Evolutionary conservation across 2,888 invertebrate genomes (phyloP), one percentile per base, ranked within the genome.

Genomic region (Sphaeridia pumilis): DNA sequence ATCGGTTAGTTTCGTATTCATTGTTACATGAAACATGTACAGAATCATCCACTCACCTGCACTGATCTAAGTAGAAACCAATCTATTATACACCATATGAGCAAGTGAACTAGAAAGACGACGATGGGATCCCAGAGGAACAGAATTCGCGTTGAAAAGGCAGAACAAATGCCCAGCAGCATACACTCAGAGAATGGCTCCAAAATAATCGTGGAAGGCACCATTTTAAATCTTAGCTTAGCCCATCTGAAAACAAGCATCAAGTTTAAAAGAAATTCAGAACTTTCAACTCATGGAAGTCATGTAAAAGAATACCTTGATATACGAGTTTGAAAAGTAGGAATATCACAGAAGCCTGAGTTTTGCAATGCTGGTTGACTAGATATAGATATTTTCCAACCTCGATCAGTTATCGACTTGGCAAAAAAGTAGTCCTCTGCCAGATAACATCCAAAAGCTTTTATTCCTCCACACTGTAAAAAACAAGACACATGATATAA

Each of bases 351-450:
- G 64, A 83, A 76, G 4, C 94, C 95, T 55, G 86, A 83, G 72
- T 98, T 98, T 74, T 98, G 98, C 73, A 89, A 78, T 21, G 95
- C 97, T 7, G 97, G 95, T 69, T 90, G 84, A 69, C 89, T 87
- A 67, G 88, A 83, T 57, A 98, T 85, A 1, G 85, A 80, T 71
- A 89, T 84, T 66, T 82, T 80, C 87, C 90, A 98, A 5, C 94
- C 93, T 35, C 84, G 79, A 66, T 87, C 84, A 35, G 82, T 80
- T 63, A 95, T 79, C 49, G 83, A 82, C 72, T 92, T 87, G 50
- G 94, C 93, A 69, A 98, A 85, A 71, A 98, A 98, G 74, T 87
- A 98, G 72, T 99, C 98, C 73, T 98, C 98, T 1, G 98, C 98
- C 46, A 99, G 75, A 71, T 93, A 98, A 65, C 87, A 84, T 3